Conservation (phyloP, 2,888 invertebrate genomes). For the Tuberolachnus salignus region DNA sequence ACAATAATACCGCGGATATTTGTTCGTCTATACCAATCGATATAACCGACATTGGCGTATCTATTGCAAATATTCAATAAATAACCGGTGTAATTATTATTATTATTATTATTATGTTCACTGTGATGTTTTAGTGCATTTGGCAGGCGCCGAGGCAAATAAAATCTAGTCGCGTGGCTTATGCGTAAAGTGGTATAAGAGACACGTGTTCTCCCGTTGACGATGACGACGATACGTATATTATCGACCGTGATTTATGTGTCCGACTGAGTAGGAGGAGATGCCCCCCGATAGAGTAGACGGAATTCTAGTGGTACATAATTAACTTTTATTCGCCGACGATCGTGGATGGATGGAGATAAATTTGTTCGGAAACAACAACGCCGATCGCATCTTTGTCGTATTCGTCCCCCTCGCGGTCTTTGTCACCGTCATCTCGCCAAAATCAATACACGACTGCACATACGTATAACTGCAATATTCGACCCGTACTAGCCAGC, state of each 20-base stretch:
- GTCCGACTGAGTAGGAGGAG: background rate
- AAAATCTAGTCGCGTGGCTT: no score
- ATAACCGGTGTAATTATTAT: no score
- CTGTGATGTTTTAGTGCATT: background rate
- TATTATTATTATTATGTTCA: background rate
- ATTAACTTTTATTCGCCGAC: conserved; percentile 40
- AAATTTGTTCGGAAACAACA: background rate
- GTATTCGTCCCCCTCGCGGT: background rate
- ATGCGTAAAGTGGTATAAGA: background rate
- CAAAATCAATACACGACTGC: conserved; percentile 27
- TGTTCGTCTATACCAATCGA: background rate
- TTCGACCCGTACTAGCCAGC: no score
- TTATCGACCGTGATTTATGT: conserved; percentile 18
- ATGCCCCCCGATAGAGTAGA: background rate
- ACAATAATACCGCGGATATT: no score
- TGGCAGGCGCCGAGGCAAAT: background rate
- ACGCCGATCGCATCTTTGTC: conserved; percentile 6
- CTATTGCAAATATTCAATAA: no score
- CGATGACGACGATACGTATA: background rate
- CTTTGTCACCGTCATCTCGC: background rate
- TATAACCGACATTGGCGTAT: no score
- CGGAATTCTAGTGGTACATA: conserved; percentile 6
- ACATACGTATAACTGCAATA: background rate
- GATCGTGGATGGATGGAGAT: background rate
- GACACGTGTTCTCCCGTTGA: background rate